A percentile compares a stretch with the other conserved stretches of the same genome.
Evolutionary conservation across 1,140 invertebrate species (phyloP).

Genomic region (Drosophila mojavensis): DNA sequence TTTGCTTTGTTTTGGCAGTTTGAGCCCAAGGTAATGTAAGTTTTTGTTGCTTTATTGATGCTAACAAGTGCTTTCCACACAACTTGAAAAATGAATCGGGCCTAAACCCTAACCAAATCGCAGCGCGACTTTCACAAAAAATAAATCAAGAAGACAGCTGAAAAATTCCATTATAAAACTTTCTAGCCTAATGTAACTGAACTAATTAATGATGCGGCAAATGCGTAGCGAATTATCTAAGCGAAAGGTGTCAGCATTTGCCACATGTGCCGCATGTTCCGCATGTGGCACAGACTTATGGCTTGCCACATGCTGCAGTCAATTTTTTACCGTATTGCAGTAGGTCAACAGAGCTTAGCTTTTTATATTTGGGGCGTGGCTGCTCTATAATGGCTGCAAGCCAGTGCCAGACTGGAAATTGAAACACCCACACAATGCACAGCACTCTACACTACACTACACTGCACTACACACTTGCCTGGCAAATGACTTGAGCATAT

Average conservation of each 20-base stretch:
- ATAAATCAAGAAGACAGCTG: slow-evolving; percentile 1
- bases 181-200: slow-evolving; percentile 56
- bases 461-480: slow-evolving; percentile 49
- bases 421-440: slow-evolving; percentile 67
- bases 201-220: slow-evolving; percentile 71
- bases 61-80: slow-evolving; percentile 53
- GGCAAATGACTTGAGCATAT: slow-evolving; percentile 60
- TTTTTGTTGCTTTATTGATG: slow-evolving; percentile 33
- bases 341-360: slow-evolving; percentile 51
- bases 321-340: slow-evolving; percentile 46
- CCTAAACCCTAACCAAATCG: slow-evolving; percentile 32
- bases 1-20: slow-evolving; percentile 64
- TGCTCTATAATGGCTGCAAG: slow-evolving; percentile 56
- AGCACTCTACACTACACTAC: slow-evolving; percentile 15
- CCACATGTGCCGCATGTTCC: background rate
- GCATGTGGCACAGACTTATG: slow-evolving; percentile 11
- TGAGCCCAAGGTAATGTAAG: slow-evolving; percentile 76
- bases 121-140: slow-evolving; percentile 64
- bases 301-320: slow-evolving; percentile 30
- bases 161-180: slow-evolving; percentile 37
- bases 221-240: slow-evolving; percentile 69
- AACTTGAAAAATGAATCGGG: slow-evolving; percentile 28
- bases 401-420: slow-evolving; percentile 68
- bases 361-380: slow-evolving; percentile 30
- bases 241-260: slow-evolving; percentile 56